Base-by-base conservation (phyloP, 2,888 invertebrate genomes). In the Steromphala cineraria region DNA sequence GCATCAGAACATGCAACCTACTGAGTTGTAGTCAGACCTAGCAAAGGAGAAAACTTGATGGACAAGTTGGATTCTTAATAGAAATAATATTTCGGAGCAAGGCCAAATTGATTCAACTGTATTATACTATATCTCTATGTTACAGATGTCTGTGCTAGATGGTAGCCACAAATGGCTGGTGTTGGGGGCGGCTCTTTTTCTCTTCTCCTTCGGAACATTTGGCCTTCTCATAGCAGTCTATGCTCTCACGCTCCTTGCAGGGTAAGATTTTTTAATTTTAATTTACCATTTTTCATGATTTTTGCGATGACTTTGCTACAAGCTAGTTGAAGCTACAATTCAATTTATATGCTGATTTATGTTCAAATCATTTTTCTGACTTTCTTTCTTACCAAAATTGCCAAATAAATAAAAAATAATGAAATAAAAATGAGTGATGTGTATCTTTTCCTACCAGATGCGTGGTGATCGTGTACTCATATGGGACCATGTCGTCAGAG, bases 171-270 rank as follows among this genome's bases (percentile, higher is more conserved):
- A 85, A 67, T 91, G 91, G 91, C 78, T 87, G 31, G 79, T 82
- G 10, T 86, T 91, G 71, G 91, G 85, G 24, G 62, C 82, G 17
- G 56, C 83, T 5, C 85, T 90, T 46, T 90, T 88, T 78, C 77
- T 90, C 4, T 24, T 85, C 7, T 88, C 90, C 4, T 91, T 91
- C 85, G 90, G 90, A 31, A 76, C 81, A 15, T 82, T 86, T 78
- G 90, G 89, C 0, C 40, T 90, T n/a, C 81, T 86, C 8, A 71
- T 87, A 28, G 77, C 85, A 17, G 67, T 87, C 8, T 90, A 90
- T 83, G 79, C 84, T 0, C 21, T 90, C 1, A 84, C 86, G 53
- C 82, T 87, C 55, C 19, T 88, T 13, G 80, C 77, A 36, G 91
- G 91, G 91, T 91, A 85, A 86, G 90, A 83, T 28, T 36, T 15